A percentile compares a stretch with the other conserved stretches of the same genome.
Evolutionary conservation across 2,797 vertebrate genomes (phyloP).

Genomic region (Stomatorhinus walkeri): DNA sequence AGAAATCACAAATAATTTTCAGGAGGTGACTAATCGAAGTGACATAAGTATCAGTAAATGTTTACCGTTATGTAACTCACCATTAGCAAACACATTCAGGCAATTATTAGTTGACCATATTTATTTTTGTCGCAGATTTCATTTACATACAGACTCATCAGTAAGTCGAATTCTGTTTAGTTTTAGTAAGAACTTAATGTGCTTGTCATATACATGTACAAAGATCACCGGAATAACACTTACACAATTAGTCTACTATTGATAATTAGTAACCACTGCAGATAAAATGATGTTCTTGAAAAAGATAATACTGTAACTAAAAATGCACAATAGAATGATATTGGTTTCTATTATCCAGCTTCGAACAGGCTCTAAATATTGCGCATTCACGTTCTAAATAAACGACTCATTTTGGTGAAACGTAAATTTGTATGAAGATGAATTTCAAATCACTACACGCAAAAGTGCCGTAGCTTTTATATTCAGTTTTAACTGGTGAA

Average conservation of each 20-base stretch:
- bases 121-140: background rate
- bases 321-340: background rate
- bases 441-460: background rate
- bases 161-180: background rate
- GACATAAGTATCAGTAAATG: background rate
- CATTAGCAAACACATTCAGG: background rate
- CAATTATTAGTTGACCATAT: background rate
- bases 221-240: background rate
- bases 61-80: background rate
- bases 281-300: background rate
- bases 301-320: background rate
- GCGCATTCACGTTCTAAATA: background rate
- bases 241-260: background rate
- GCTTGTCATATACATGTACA: background rate
- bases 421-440: background rate
- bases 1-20: background rate
- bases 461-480: background rate
- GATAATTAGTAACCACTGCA: background rate
- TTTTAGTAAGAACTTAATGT: background rate
- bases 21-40: background rate
- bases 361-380: background rate
- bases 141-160: background rate
- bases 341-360: background rate
- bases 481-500: background rate
- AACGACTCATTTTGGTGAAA: background rate